Evolutionary conservation across 1,140 invertebrate genomes (phyloP).

Genomic region (Dinoponera quadriceps): DNA sequence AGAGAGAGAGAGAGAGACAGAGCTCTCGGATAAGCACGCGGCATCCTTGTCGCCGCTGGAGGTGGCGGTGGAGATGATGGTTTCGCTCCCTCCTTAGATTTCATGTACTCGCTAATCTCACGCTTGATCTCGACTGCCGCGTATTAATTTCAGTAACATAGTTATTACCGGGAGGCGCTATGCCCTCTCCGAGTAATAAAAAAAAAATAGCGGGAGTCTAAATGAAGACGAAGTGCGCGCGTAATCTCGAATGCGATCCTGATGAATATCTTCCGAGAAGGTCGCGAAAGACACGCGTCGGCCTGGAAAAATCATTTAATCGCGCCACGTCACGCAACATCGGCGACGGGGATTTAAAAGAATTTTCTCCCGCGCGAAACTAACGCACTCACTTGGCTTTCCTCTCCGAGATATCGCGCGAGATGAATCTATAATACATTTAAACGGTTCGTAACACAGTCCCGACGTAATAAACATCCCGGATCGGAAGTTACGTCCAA

Average conservation of each 20-base stretch:
- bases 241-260: conserved; percentile 1
- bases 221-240: conserved; percentile 41
- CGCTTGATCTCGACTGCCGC: conserved; percentile 43
- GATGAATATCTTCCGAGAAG: conserved; percentile 44
- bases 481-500: conserved; percentile 39
- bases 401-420: not conserved
- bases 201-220: conserved; percentile 15
- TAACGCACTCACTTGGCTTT: not conserved
- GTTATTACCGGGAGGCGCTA: conserved; percentile 42
- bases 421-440: not conserved
- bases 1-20: not conserved
- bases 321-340: not conserved
- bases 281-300: conserved; percentile 2
- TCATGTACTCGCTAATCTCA: conserved; percentile 44
- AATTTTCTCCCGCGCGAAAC: not conserved
- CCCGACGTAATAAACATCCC: conserved; percentile 27
- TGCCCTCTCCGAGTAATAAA: conserved; percentile 4
- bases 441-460: not conserved
- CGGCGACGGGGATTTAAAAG: not conserved
- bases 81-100: conserved; percentile 12
- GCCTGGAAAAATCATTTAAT: conserved; percentile 18
- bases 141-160: conserved; percentile 54
- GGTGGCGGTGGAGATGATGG: not conserved
- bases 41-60: conserved; percentile 3
- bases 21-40: not conserved